A percentile compares a stretch with the other conserved stretches of the same genome.
Evolutionary conservation across 2,888 invertebrate species (phyloP).

Genomic region (Sipha maydis): DNA sequence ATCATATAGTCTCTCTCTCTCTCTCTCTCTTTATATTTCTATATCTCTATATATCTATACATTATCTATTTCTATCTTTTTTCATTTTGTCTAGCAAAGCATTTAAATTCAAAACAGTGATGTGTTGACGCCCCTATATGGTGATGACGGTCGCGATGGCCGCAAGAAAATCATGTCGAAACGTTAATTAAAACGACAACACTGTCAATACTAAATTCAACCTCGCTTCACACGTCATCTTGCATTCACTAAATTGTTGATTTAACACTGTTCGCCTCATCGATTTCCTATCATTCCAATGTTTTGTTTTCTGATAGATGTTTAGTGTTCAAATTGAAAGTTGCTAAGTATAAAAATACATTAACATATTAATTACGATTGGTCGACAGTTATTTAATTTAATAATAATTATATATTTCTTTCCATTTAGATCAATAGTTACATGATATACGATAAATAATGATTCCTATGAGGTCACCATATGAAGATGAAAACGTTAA

Average conservation of each 20-base stretch:
- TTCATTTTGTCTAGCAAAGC: not conserved
- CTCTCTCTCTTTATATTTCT: too few species aligned
- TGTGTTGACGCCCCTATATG: not conserved
- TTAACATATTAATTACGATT: constrained; percentile 29
- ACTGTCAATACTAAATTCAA: constrained; percentile 29
- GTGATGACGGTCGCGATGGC: not conserved
- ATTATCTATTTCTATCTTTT: too few species aligned
- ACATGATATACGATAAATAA: not conserved
- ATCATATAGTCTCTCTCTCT: not conserved
- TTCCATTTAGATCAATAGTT: not conserved
- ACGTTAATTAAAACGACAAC: constrained; percentile 47
- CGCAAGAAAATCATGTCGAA: constrained; percentile 42
- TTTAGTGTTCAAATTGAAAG: constrained; percentile 26
- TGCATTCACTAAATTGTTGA: not conserved
- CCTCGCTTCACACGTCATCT: not conserved
- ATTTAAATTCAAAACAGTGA: constrained; percentile 2
- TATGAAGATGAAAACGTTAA: not conserved
- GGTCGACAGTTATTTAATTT: not conserved
- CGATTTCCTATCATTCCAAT: constrained; percentile 44
- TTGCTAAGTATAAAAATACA: not conserved
- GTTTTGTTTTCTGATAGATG: constrained; percentile 34
- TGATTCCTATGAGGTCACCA: not conserved
- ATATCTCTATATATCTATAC: too few species aligned
- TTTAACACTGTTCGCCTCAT: constrained; percentile 36
- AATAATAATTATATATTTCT: not conserved